phyloP scores from a whole-genome alignment of 2,888 invertebrate species.

The Lepidocyrtoides sp. region DNA sequence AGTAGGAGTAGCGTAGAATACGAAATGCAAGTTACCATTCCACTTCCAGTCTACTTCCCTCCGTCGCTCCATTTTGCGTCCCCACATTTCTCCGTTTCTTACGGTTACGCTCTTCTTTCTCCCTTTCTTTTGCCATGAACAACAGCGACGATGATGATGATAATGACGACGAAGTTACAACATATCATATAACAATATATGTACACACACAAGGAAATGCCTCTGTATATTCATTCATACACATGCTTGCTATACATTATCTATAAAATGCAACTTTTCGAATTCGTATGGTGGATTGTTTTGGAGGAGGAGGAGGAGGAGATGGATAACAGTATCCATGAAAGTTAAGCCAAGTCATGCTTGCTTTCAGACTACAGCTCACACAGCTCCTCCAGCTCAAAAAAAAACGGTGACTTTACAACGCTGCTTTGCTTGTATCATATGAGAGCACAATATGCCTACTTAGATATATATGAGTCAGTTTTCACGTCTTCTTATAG shows the following conservation, averaged over 20 bases:
- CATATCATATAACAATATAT: conserved; percentile 65
- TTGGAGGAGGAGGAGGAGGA: conserved; percentile 39
- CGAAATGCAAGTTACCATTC: conserved; percentile 35
- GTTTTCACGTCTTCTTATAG: too few species aligned
- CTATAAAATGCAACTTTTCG: conserved; percentile 56
- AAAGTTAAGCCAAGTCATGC: conserved; percentile 60
- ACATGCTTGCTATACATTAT: background rate
- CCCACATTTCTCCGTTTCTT: conserved; percentile 54
- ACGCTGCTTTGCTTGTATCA: background rate
- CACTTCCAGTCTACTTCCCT: conserved; percentile 42
- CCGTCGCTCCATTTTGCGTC: conserved; percentile 48
- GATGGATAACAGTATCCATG: conserved; percentile 57
- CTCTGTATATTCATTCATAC: background rate
- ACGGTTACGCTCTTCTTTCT: conserved; percentile 10
- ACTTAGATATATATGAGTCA: background rate
- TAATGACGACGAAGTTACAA: conserved; percentile 64
- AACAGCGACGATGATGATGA: conserved; percentile 64
- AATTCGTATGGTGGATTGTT: background rate
- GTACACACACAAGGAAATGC: background rate
- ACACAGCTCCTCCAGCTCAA: conserved; percentile 2
- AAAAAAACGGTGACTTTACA: conserved; percentile 65
- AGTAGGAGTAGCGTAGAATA: background rate
- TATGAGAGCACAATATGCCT: background rate
- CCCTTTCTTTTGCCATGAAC: conserved; percentile 52
- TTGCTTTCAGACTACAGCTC: background rate